Conservation (phyloP, 2,113 vertebrate species). For the Cynoglossus semilaevis region DNA sequence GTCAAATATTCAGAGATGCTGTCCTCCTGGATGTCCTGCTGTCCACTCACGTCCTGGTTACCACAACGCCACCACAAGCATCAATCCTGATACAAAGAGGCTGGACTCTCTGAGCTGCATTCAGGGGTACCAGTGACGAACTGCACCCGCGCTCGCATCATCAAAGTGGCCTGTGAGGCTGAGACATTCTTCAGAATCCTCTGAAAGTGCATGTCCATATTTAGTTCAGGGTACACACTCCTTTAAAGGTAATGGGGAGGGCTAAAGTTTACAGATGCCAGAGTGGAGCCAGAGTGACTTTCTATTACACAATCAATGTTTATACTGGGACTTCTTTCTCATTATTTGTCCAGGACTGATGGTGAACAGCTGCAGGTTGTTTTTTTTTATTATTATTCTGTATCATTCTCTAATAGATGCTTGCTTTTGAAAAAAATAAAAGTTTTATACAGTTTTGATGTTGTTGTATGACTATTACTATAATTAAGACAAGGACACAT, state of each 20-base stretch:
- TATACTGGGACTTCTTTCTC: conserved; percentile 22
- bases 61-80: conserved; percentile 49
- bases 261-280: conserved; percentile 75
- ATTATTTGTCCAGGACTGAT: conserved; percentile 11
- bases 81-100: conserved; percentile 55
- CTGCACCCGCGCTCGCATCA: conserved; percentile 69
- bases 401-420: not conserved
- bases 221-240: conserved; percentile 90
- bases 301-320: conserved; percentile 58
- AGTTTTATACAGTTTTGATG: no score
- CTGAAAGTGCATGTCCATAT: conserved; percentile 94
- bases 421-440: no score
- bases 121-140: conserved; percentile 57
- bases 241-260: conserved; percentile 94
- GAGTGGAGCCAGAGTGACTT: conserved; percentile 71
- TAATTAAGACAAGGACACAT: no score
- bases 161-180: conserved; percentile 84
- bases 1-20: no score
- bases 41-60: conserved; percentile 41
- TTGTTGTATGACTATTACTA: no score
- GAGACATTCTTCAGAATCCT: conserved; percentile 96
- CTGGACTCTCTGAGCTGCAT: conserved; percentile 38
- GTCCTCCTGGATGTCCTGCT: conserved; percentile 23
- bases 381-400: not conserved
- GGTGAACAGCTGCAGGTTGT: conserved; percentile 1